These are phyloP conservation scores for Vanessa cardui DNA, from an alignment of 2,888 invertebrate species.

Conservation along the genomic window DNA sequence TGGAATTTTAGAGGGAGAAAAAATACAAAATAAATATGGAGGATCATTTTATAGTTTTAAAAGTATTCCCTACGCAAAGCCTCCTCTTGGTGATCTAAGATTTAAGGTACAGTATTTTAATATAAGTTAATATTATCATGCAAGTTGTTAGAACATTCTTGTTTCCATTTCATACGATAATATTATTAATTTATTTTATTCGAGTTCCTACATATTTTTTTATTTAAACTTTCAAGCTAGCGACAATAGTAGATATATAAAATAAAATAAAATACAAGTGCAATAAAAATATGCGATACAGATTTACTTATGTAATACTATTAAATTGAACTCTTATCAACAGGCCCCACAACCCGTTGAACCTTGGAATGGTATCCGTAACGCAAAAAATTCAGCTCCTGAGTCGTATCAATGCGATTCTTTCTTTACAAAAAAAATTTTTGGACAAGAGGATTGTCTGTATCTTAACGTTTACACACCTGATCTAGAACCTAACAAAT, in stretches of 20 bases:
- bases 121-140: not conserved
- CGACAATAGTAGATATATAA: too few species aligned
- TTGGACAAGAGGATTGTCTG: slow-evolving; percentile 65
- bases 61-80: slow-evolving; percentile 66
- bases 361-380: slow-evolving; percentile 64
- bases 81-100: slow-evolving; percentile 59
- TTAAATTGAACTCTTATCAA: slow-evolving; percentile 31
- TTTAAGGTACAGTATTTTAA: slow-evolving; percentile 54
- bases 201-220: too few species aligned
- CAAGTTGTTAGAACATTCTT: too few species aligned
- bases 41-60: slow-evolving; percentile 60
- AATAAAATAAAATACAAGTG: too few species aligned
- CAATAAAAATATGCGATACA: too few species aligned
- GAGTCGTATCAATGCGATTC: slow-evolving; percentile 54
- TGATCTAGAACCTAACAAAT: slow-evolving; percentile 47
- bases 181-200: too few species aligned
- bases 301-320: not conserved
- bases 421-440: not conserved
- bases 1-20: slow-evolving; percentile 57
- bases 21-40: slow-evolving; percentile 52
- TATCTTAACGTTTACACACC: slow-evolving; percentile 72
- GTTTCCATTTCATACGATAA: too few species aligned
- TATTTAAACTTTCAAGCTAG: too few species aligned
- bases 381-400: slow-evolving; percentile 60
- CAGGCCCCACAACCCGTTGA: slow-evolving; percentile 62